Conservation (phyloP, 2,113 vertebrate species). For the Nematolebias whitei region DNA sequence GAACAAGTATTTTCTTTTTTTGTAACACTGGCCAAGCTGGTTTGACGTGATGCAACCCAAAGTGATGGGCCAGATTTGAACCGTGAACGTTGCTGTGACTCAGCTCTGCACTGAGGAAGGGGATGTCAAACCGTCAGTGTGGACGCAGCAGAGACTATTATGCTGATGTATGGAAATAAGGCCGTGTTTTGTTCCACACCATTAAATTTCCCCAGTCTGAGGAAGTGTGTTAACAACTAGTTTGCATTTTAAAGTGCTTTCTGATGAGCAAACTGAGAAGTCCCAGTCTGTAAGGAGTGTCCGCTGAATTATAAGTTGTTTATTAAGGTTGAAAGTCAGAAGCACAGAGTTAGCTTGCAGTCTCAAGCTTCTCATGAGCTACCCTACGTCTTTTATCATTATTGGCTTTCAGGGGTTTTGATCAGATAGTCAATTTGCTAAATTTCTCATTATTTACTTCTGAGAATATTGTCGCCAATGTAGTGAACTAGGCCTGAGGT, state of each 20-base stretch:
- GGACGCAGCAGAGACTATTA: slow-evolving; percentile 28
- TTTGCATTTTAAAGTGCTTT: slow-evolving; percentile 70
- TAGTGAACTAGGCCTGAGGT: no score
- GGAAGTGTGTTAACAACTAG: slow-evolving; percentile 41
- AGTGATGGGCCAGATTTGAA: slow-evolving; percentile 13
- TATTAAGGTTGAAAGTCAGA: slow-evolving; percentile 27
- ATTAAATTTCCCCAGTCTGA: slow-evolving; percentile 47
- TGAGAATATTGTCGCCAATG: not conserved
- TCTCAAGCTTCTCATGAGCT: slow-evolving; percentile 1
- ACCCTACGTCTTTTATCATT: slow-evolving; percentile 9
- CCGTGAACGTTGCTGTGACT: slow-evolving; percentile 16
- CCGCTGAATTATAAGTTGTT: slow-evolving; percentile 56
- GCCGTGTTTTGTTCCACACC: slow-evolving; percentile 49
- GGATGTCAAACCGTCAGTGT: slow-evolving; percentile 23
- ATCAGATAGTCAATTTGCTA: slow-evolving; percentile 1
- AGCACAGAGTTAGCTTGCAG: not conserved
- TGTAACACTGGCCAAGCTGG: not conserved
- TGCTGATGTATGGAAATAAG: slow-evolving; percentile 53
- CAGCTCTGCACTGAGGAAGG: slow-evolving; percentile 14
- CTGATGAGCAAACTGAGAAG: slow-evolving; percentile 51
- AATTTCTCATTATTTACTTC: not conserved
- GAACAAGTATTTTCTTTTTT: not conserved
- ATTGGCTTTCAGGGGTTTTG: slow-evolving; percentile 10
- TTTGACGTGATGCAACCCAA: not conserved
- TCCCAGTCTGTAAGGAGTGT: slow-evolving; percentile 40